phyloP scores from a whole-genome alignment of 2,888 invertebrate genomes.

The Pseudolycoriella hygida region DNA sequence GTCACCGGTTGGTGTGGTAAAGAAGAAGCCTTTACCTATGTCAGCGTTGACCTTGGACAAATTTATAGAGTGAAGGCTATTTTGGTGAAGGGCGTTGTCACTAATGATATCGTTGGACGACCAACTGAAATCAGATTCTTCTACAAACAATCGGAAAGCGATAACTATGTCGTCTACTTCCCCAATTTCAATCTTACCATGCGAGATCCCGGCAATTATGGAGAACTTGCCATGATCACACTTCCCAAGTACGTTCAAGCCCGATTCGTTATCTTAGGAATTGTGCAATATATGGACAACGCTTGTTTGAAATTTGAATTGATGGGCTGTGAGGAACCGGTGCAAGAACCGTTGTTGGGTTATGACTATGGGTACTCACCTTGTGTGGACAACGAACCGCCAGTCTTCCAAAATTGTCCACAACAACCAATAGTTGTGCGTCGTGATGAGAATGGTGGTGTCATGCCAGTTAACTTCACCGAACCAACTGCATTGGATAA shows the following conservation, averaged over 20 bases:
- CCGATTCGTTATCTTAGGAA: constrained; percentile 82
- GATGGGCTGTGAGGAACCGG: constrained; percentile 87
- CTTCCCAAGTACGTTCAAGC: constrained; percentile 87
- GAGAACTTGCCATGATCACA: constrained; percentile 90
- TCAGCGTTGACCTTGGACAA: constrained; percentile 85
- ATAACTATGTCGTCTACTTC: constrained; percentile 93
- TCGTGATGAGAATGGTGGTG: constrained; percentile 75
- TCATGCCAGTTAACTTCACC: constrained; percentile 79
- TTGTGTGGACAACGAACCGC: constrained; percentile 90
- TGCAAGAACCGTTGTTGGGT: constrained; percentile 64
- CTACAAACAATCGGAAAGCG: constrained; percentile 85
- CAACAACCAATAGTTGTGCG: constrained; percentile 80
- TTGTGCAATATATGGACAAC: constrained; percentile 92
- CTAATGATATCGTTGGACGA: constrained; percentile 85
- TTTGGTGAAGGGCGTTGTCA: constrained; percentile 84
- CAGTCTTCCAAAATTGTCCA: constrained; percentile 91
- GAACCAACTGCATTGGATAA: constrained; percentile 91
- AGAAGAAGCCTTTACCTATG: constrained; percentile 89
- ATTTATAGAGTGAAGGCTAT: constrained; percentile 87
- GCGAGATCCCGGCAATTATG: constrained; percentile 92
- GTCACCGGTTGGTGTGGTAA: constrained; percentile 96
- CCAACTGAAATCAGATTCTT: constrained; percentile 94
- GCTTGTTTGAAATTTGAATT: constrained; percentile 91
- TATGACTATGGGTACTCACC: constrained; percentile 88
- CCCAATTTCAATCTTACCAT: constrained; percentile 90